Base-by-base conservation (phyloP, 2,888 invertebrate genomes). In the Thecocarcelia acutangulata region DNA sequence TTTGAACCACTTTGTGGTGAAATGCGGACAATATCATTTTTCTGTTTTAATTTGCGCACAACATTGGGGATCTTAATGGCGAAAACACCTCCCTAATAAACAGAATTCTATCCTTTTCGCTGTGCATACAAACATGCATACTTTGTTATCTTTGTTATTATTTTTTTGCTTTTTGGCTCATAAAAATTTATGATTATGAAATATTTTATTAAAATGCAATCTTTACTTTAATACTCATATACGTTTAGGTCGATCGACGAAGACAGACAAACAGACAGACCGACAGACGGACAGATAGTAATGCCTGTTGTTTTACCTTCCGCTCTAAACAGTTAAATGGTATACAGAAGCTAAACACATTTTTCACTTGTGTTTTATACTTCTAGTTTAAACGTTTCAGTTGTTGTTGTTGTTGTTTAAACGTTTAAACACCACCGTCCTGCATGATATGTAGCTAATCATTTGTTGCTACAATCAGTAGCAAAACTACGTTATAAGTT, bases 151-250 rank as follows among this genome's bases (percentile, higher is more conserved):
- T 28, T 21, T 63, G 42, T 69, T 58, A 24, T 66, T 64, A 17
- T 52, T 12, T 46, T 59, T 12, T 50, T 58, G 28, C 13, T 46
- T 19, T 17, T 50, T 56, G 11, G n/a, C 58, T 59, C 54, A 70
- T 69, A 70, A 70, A 78, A 78, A 78, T 78, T 78, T 78, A 82
- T 82, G 78, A 78, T 82, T 82, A 75, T 82, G 74, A 82, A 82
- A 82, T 70, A 72, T 78, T 78, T 75, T 82, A 59, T 66, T 76
- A 74, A 82, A 78, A 82, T 74, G 66, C 82, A 78, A 66, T 82
- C 69, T 69, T 28, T 69, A 59, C 44, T 59, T 69, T 70, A 59
- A 72, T 66, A 46, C 52, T 52, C 46, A 48, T 52, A 52, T 21
- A 42, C 50, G 21, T 24, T 68, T 3, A 42, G 15, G 40, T 17